These are phyloP conservation scores for Glossosoma conforme DNA, from an alignment of 1,140 invertebrate species.

Conservation along the genomic window DNA sequence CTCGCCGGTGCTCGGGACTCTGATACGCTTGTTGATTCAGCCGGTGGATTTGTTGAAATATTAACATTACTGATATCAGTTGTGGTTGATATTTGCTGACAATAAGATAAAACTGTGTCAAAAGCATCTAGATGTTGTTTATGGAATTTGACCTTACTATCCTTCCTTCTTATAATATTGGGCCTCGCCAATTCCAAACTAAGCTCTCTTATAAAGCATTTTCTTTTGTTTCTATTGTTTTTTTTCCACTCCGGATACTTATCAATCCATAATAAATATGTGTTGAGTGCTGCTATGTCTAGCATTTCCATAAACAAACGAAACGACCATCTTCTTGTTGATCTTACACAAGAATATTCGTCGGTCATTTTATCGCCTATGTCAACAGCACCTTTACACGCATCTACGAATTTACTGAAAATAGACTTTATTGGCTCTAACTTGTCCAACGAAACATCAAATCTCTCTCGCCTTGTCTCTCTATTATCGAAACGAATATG, in stretches of 20 bases:
- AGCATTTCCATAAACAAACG: constrained; percentile 14
- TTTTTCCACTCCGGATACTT: constrained; percentile 18
- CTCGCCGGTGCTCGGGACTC: background rate
- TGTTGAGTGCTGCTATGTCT: constrained; percentile 8
- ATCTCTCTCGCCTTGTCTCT: constrained; percentile 3
- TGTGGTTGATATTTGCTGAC: background rate
- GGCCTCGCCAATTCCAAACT: constrained; percentile 9
- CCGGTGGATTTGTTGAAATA: background rate
- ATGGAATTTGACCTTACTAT: background rate
- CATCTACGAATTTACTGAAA: constrained; percentile 11
- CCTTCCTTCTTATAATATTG: constrained; percentile 6
- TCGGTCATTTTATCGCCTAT: constrained; percentile 8
- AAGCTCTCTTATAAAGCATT: constrained; percentile 12
- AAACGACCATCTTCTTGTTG: constrained; percentile 15
- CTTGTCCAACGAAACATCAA: constrained; percentile 1
- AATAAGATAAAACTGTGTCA: constrained; percentile 7
- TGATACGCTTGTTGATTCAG: background rate
- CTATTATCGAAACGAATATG: constrained; percentile 4
- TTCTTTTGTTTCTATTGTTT: background rate
- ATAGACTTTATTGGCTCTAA: constrained; percentile 5
- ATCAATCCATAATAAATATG: constrained; percentile 8
- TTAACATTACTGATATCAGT: too few relatives aligned
- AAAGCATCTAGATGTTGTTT: constrained; percentile 9
- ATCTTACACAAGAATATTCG: constrained; percentile 11
- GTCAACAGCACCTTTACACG: background rate